Conservation (phyloP, 2,888 invertebrate species). For the Eupithecia centaureata region DNA sequence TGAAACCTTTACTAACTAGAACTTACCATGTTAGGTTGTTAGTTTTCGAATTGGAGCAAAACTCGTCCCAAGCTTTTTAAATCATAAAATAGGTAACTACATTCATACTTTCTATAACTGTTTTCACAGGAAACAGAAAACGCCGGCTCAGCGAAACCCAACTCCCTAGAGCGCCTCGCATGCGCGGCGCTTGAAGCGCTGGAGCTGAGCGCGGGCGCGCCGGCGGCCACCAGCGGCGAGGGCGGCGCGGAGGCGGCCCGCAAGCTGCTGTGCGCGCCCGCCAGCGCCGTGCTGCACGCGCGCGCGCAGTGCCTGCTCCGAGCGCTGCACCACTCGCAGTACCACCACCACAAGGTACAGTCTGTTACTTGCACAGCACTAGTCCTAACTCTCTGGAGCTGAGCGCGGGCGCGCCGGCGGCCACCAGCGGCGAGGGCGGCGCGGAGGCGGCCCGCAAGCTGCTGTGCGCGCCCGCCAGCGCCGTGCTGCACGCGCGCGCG, state of each 20-base stretch:
- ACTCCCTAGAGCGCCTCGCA: constrained; percentile 74
- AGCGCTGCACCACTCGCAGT: constrained; percentile 89
- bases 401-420: constrained; percentile 56
- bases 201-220: constrained; percentile 64
- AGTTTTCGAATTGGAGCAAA: too few relatives aligned
- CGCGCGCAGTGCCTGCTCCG: constrained; percentile 92
- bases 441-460: constrained; percentile 68
- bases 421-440: constrained; percentile 63
- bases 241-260: constrained; percentile 68
- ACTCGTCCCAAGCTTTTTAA: too few relatives aligned
- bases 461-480: constrained; percentile 75
- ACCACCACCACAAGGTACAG: constrained; percentile 94
- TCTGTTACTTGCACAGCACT: constrained; percentile 68
- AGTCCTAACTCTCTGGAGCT: constrained; percentile 68
- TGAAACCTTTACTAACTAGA: too few relatives aligned
- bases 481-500: constrained; percentile 81
- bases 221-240: constrained; percentile 58
- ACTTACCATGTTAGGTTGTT: too few relatives aligned
- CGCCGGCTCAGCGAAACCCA: constrained; percentile 65
- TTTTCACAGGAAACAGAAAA: constrained; percentile 64
- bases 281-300: constrained; percentile 70
- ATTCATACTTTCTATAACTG: neutral
- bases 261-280: constrained; percentile 75
- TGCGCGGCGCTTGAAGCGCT: constrained; percentile 76
- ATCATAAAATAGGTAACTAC: too few relatives aligned